These are phyloP conservation scores for Rhyacophila brunnea DNA, from an alignment of 1,140 invertebrate genomes.

Conservation along the genomic window DNA sequence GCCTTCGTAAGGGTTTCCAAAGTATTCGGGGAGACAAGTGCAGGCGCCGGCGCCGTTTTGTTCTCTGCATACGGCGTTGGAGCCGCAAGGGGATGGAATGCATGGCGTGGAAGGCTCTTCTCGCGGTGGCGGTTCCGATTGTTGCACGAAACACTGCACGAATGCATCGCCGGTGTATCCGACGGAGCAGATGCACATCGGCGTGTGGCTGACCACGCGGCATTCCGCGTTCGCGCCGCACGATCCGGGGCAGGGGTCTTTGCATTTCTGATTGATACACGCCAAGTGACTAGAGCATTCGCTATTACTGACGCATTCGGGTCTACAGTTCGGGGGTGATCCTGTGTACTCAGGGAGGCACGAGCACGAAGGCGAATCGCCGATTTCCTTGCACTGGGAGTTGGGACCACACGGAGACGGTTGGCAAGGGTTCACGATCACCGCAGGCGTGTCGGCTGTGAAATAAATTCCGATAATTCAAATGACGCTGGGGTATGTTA, in stretches of 20 bases:
- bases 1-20: slow-evolving; percentile 72
- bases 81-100: slow-evolving; percentile 73
- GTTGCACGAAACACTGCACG: slow-evolving; percentile 54
- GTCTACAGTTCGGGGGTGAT: slow-evolving; percentile 70
- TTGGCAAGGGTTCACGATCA: slow-evolving; percentile 63
- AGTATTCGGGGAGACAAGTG: slow-evolving; percentile 69
- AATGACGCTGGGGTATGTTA: too few relatives aligned
- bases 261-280: slow-evolving; percentile 70
- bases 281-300: slow-evolving; percentile 71
- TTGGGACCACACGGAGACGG: slow-evolving; percentile 78
- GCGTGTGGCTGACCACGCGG: slow-evolving; percentile 70
- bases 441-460: slow-evolving; percentile 55
- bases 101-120: slow-evolving; percentile 60
- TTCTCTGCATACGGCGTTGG: slow-evolving; percentile 76
- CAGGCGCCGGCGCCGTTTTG: slow-evolving; percentile 73
- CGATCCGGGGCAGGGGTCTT: slow-evolving; percentile 68
- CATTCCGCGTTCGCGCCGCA: slow-evolving; percentile 73
- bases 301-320: slow-evolving; percentile 71
- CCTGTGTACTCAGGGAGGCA: slow-evolving; percentile 71
- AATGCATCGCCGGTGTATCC: slow-evolving; percentile 74
- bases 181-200: slow-evolving; percentile 67
- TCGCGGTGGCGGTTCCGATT: slow-evolving; percentile 33
- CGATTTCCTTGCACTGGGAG: slow-evolving; percentile 65
- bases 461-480: slow-evolving; percentile 26
- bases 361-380: slow-evolving; percentile 66